Percentiles rank a stretch among this genome's conserved stretches.
Evolutionary conservation across 1,140 invertebrate genomes (phyloP).

Genomic region (Plodia interpunctella): DNA sequence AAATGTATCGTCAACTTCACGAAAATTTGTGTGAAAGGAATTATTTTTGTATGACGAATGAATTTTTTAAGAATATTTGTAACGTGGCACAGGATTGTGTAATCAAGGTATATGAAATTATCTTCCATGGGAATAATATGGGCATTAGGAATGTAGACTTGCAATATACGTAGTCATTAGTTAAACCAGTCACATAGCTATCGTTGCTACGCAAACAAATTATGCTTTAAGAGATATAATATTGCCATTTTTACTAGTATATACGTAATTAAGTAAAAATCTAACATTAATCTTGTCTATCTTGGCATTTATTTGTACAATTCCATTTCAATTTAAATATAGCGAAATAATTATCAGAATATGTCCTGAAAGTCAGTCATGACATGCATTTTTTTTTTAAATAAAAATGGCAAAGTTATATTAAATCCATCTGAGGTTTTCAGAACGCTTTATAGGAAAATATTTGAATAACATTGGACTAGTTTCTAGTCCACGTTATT

Average conservation of each 20-base stretch:
- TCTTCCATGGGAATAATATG: not conserved
- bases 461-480: not conserved
- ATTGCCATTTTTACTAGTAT: too few species aligned
- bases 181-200: not conserved
- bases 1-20: conserved; percentile 10
- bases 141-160: too few species aligned
- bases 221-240: too few species aligned
- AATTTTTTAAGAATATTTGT: conserved; percentile 1
- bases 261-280: too few species aligned
- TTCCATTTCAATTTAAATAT: too few species aligned
- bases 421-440: not conserved
- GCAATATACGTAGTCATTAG: not conserved
- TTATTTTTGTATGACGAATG: conserved; percentile 21
- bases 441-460: not conserved
- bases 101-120: not conserved
- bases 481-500: not conserved
- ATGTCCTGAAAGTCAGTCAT: too few species aligned
- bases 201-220: not conserved
- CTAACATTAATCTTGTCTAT: too few species aligned
- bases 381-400: too few species aligned
- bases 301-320: too few species aligned
- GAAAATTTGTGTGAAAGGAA: conserved; percentile 8
- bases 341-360: too few species aligned
- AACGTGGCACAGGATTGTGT: not conserved
- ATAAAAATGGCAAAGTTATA: too few species aligned